These are phyloP conservation scores for Drosophila orena DNA, from an alignment of 1,140 invertebrate species.

Conservation along the genomic window DNA sequence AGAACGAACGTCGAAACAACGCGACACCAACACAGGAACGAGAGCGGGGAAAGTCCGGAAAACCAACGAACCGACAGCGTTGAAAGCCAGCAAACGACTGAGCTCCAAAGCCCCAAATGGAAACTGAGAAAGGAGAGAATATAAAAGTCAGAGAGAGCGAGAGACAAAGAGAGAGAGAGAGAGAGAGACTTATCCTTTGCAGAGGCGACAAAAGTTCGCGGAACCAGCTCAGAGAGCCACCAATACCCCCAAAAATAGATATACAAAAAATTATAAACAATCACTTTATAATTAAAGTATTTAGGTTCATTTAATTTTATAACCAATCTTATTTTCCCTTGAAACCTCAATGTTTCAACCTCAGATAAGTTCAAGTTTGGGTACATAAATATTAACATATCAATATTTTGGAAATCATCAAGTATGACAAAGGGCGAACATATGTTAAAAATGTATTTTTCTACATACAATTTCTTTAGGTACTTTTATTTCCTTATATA, in stretches of 20 bases:
- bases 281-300: too few relatives aligned
- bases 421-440: too few relatives aligned
- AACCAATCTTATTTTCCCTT: too few relatives aligned
- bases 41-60: slow-evolving; percentile 9
- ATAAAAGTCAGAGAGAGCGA: background rate
- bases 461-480: too few relatives aligned
- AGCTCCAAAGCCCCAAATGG: slow-evolving; percentile 29
- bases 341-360: too few relatives aligned
- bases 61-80: slow-evolving; percentile 63
- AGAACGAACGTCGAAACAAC: slow-evolving; percentile 38
- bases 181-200: slow-evolving; percentile 37
- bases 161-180: background rate
- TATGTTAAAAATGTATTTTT: too few relatives aligned
- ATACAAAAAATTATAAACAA: background rate
- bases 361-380: too few relatives aligned
- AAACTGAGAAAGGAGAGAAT: slow-evolving; percentile 4
- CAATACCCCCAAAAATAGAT: background rate
- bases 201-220: slow-evolving; percentile 25
- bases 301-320: background rate
- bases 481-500: too few relatives aligned
- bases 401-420: too few relatives aligned
- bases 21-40: slow-evolving; percentile 20
- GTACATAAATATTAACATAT: too few relatives aligned
- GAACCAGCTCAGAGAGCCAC: slow-evolving; percentile 39
- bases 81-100: slow-evolving; percentile 76